Evolutionary conservation across 2,113 vertebrate species (phyloP).

Genomic region (Cryptomyrus ogoouensis): DNA sequence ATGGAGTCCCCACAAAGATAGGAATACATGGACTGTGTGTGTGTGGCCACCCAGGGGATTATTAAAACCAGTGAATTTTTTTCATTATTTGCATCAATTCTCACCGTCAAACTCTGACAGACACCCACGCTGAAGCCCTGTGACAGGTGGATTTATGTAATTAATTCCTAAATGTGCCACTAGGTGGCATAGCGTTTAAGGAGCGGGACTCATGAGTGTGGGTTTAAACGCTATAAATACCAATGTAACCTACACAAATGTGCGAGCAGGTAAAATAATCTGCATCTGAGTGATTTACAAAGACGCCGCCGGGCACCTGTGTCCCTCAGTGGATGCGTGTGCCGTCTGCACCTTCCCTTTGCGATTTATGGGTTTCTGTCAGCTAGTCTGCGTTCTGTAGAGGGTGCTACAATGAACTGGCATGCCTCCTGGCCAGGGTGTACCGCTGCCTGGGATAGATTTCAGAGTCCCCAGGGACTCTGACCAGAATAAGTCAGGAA

Average conservation of each 20-base stretch:
- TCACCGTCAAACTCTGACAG: background rate
- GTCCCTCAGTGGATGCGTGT: background rate
- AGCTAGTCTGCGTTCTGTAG: background rate
- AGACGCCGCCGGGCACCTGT: background rate
- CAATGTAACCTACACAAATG: background rate
- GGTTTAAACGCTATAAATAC: background rate
- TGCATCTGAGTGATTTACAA: background rate
- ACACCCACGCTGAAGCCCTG: background rate
- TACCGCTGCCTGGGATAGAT: background rate
- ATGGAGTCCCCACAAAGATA: too few relatives aligned
- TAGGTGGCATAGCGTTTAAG: background rate
- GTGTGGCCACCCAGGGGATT: background rate
- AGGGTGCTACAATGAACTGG: background rate
- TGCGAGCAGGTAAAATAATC: background rate
- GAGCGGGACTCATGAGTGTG: background rate
- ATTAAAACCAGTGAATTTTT: background rate
- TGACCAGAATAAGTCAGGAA: background rate
- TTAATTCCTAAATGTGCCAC: background rate
- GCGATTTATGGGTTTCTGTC: background rate
- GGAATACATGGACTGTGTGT: background rate
- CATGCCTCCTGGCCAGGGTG: background rate
- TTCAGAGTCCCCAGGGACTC: background rate
- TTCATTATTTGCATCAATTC: background rate
- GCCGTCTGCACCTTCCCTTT: background rate
- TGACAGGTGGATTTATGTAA: background rate